Conservation (phyloP, 2,113 vertebrate species). For the Tragelaphus scriptus region DNA sequence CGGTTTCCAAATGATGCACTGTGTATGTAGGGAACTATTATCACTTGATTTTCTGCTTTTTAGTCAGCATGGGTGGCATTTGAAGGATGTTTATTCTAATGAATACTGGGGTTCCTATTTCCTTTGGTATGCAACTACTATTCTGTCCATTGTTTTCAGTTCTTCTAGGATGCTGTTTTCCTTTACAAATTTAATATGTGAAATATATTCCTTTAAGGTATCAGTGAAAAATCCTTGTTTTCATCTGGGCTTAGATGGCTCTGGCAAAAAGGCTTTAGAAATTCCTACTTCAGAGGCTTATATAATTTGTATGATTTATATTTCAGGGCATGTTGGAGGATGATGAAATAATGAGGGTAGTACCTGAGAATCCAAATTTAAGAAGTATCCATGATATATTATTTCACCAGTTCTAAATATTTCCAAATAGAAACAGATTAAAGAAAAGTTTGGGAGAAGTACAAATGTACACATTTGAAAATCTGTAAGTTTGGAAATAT, state of each 20-base stretch:
- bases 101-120: neutral
- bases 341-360: neutral
- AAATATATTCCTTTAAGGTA: neutral
- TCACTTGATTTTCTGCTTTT: neutral
- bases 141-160: neutral
- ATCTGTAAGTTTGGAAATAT: neutral
- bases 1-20: neutral
- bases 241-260: neutral
- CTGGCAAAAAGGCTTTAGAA: slow-evolving; percentile 6
- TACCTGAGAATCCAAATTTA: slow-evolving; percentile 7
- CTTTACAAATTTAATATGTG: neutral
- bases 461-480: neutral
- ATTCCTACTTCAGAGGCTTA: slow-evolving; percentile 10
- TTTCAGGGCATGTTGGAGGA: neutral
- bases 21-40: neutral
- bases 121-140: neutral
- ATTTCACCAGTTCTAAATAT: neutral
- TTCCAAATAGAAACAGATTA: slow-evolving; percentile 1
- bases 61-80: neutral
- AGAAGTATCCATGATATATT: neutral
- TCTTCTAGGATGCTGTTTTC: neutral
- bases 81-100: neutral
- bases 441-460: neutral
- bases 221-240: neutral
- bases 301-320: neutral